phyloP scores from a whole-genome alignment of 2,888 invertebrate species.

The Schizaphis graminum region DNA sequence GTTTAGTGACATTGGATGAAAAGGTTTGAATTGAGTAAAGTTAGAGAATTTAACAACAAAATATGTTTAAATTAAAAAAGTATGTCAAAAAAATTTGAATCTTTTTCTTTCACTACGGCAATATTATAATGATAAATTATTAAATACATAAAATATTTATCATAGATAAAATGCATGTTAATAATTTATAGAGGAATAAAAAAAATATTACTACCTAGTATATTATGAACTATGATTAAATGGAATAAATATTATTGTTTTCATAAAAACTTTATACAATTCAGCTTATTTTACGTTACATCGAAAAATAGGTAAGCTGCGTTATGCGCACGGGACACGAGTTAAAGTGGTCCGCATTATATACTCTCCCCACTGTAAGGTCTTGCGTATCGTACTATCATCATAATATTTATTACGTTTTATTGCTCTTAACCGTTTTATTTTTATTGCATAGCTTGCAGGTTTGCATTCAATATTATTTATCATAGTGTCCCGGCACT shows the following conservation, averaged over 20 bases:
- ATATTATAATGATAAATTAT: not conserved
- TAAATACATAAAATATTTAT: not conserved
- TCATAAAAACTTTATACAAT: not conserved
- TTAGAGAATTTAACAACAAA: not conserved
- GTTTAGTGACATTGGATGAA: not conserved
- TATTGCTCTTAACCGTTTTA: not conserved
- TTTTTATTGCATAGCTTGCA: not conserved
- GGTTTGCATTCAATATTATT: not conserved
- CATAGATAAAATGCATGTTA: not conserved
- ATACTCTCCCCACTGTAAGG: not conserved
- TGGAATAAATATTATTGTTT: not conserved
- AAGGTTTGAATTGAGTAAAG: not conserved
- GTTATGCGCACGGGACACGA: not conserved
- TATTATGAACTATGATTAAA: not conserved
- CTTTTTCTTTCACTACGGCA: not conserved
- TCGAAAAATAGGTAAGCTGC: not conserved
- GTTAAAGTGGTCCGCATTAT: not conserved
- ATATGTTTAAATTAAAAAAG: not conserved
- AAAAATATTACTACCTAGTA: not conserved
- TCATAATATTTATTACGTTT: slow-evolving; percentile 4
- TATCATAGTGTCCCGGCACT: not conserved
- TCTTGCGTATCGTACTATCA: not conserved
- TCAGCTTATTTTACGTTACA: not conserved
- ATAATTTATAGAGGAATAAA: not conserved
- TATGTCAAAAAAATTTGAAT: not conserved